Evolutionary conservation across 2,888 invertebrate species (phyloP).

Genomic region (Rugalucina vietnamica): DNA sequence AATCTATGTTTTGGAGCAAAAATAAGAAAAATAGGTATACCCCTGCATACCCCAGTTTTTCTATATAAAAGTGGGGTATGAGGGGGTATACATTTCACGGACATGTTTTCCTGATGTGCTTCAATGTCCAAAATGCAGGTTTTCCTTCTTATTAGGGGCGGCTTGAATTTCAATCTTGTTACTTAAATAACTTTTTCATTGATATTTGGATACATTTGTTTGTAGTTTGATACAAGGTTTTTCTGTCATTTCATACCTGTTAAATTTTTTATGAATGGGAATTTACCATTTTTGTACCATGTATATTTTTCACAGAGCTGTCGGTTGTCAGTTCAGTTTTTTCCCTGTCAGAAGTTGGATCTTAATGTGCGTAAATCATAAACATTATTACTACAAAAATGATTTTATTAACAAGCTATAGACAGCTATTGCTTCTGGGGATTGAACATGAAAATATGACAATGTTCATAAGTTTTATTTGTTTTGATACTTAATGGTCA

Average conservation of each 20-base stretch:
- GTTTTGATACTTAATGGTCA: neutral
- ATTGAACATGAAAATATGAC: constrained; percentile 2
- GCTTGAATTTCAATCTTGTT: neutral
- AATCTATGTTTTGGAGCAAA: no score
- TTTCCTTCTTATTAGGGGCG: no score
- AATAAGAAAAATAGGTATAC: no score
- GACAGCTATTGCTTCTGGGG: neutral
- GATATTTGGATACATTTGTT: neutral
- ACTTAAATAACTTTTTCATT: neutral
- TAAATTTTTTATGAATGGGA: neutral
- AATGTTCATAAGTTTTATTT: neutral
- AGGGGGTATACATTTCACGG: no score
- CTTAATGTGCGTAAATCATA: constrained; percentile 2
- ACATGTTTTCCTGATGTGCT: no score
- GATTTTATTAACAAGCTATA: neutral
- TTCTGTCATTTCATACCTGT: neutral
- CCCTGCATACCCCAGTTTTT: no score
- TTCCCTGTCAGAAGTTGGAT: neutral
- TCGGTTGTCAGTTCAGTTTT: neutral
- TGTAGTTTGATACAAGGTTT: no score
- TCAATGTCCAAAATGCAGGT: no score
- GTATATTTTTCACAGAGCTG: neutral
- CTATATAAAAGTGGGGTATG: no score
- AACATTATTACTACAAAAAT: neutral
- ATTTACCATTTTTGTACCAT: neutral